phyloP scores from a whole-genome alignment of 2,797 vertebrate species.

The Gymnoscopelus braueri region DNA sequence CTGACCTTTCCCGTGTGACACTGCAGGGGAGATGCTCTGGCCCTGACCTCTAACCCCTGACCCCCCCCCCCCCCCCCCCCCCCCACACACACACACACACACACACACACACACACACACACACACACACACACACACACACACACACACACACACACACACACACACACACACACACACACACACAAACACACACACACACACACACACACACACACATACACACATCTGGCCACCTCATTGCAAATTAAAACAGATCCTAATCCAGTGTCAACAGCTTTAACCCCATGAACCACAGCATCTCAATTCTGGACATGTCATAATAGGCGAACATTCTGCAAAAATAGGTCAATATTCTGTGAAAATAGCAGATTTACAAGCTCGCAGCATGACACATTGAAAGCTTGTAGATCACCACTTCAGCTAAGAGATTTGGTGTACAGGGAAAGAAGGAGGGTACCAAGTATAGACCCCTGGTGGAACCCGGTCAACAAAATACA shows the following conservation, averaged over 20 bases:
- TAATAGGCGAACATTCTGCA: too few species aligned
- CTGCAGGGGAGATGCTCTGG: constrained; percentile 37
- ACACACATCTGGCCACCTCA: constrained; percentile 25
- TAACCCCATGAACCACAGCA: background rate
- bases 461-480: too few species aligned
- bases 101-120: constrained; percentile 19
- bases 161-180: constrained; percentile 18
- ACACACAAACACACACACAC: constrained; percentile 10
- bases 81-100: constrained; percentile 25
- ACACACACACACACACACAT: constrained; percentile 31
- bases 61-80: constrained; percentile 23
- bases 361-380: too few species aligned
- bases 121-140: constrained; percentile 23
- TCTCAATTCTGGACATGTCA: background rate
- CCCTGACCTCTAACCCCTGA: constrained; percentile 30
- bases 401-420: too few species aligned
- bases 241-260: constrained; percentile 29
- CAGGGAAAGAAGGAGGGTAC: too few species aligned
- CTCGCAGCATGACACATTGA: too few species aligned
- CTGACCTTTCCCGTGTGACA: constrained; percentile 59
- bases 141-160: constrained; percentile 18
- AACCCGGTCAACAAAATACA: too few species aligned
- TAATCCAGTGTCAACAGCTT: constrained; percentile 23
- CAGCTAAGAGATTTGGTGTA: too few species aligned
- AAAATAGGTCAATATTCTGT: too few species aligned